Evolutionary conservation across 2,797 vertebrate genomes (phyloP).

Genomic region (Rhinella marina): DNA sequence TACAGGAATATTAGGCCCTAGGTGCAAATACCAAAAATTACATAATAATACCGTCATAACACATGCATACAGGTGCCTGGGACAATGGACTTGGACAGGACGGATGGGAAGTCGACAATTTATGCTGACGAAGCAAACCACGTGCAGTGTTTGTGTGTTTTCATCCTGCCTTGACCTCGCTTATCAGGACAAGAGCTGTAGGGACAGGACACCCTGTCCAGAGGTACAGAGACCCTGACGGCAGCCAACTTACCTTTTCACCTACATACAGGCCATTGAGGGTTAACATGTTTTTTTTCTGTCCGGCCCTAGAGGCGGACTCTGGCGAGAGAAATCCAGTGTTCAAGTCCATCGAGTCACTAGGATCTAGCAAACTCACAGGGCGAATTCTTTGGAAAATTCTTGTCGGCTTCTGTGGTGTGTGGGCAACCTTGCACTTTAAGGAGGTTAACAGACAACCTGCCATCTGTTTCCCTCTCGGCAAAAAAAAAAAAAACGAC

Average conservation of each 20-base stretch:
- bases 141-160: slow-evolving; percentile 15
- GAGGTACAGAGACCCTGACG: neutral
- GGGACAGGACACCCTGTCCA: slow-evolving; percentile 49
- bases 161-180: slow-evolving; percentile 43
- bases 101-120: neutral
- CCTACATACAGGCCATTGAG: neutral
- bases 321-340: neutral
- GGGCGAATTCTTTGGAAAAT: neutral
- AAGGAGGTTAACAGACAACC: slow-evolving; percentile 10
- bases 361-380: neutral
- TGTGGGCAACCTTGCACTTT: neutral
- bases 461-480: neutral
- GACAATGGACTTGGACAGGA: neutral
- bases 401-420: neutral
- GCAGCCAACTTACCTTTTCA: neutral
- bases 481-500: neutral
- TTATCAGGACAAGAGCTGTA: slow-evolving; percentile 47
- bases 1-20: neutral
- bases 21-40: neutral
- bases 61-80: neutral
- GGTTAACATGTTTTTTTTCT: neutral
- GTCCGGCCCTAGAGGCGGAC: neutral
- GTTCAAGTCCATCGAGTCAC: neutral
- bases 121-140: slow-evolving; percentile 28
- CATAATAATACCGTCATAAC: neutral